Base-by-base conservation (phyloP, 2,113 vertebrate genomes). In the Seriola aureovittata region DNA sequence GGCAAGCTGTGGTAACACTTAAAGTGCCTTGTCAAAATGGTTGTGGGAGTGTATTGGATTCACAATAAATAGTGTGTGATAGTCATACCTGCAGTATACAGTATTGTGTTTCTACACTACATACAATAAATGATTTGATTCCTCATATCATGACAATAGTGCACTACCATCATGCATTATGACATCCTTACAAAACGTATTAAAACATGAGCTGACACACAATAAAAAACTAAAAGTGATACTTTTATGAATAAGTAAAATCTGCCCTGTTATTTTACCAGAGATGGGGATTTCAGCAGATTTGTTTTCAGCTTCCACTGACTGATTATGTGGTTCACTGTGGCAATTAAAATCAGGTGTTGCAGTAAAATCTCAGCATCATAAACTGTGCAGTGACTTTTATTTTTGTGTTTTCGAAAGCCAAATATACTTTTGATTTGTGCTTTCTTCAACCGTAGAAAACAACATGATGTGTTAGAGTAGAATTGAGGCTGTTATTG, bases 1-100 rank as follows among this genome's bases (percentile, higher is more conserved):
- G 19, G n/a, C 57, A 69, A n/a, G 63, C 23, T 81, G 62, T 77
- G 55, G 32, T 72, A 81, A 25, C 32, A 54, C 25, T 81, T 59
- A 50, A 68, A 65, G 48, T 69, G 50, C 16, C n/a, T 12, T 60
- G 64, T 50, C 34, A 40, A 19, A 62, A 25, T 57, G 78, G 66
- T 11, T 58, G 2, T 50, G 34, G 57, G 75, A 13, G 71, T 52
- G 16, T 19, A 42, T 17, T 82, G n/a, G 16, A 55, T 62, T 78
- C 12, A 21, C 52, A 44, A 55, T 64, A 23, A 55, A 66, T 58
- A 59, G 29, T 25, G 14, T 58, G 32, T 42, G 10, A 70, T 32
- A 38, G 14, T 14, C 21, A 29, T 36, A 48, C 9, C 10, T 48
- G 19, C 23, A 34, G 42, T 38, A 12, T 25, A 38, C 38, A 38